Conservation (phyloP, 2,113 vertebrate species). For the Microtus montanus region DNA sequence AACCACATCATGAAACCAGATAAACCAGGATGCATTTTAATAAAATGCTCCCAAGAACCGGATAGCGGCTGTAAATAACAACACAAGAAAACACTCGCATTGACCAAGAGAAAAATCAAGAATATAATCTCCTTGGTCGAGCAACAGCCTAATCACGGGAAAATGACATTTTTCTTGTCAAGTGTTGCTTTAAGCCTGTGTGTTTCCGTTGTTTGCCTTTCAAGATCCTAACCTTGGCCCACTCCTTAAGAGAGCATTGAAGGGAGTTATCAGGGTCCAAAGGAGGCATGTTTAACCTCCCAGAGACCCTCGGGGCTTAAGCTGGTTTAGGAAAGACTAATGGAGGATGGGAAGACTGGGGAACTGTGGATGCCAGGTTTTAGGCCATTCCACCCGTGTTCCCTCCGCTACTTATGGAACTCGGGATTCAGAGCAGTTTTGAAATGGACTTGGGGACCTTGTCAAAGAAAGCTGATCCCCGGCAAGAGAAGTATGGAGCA, state of each 20-base stretch:
- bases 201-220: conserved; percentile 33
- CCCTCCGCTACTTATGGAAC: not conserved
- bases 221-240: conserved; percentile 6
- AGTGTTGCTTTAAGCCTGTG: not conserved
- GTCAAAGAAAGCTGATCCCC: conserved; percentile 31
- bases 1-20: not conserved
- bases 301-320: not conserved
- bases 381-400: not conserved
- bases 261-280: not conserved
- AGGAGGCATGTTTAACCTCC: not conserved
- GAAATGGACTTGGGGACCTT: conserved; percentile 40
- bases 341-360: not conserved
- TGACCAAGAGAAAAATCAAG: not conserved
- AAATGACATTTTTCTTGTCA: not conserved
- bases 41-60: not conserved
- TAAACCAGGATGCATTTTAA: conserved; percentile 6
- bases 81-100: not conserved
- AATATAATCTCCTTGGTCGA: conserved; percentile 7
- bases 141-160: not conserved
- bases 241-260: conserved; percentile 13
- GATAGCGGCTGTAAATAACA: not conserved
- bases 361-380: not conserved
- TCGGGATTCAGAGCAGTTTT: conserved; percentile 27
- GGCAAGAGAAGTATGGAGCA: conserved; percentile 46
- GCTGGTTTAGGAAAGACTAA: not conserved